Evolutionary conservation across 2,113 vertebrate genomes (phyloP), one percentile per base, ranked within the genome.

Genomic region (Tauraco erythrolophus): DNA sequence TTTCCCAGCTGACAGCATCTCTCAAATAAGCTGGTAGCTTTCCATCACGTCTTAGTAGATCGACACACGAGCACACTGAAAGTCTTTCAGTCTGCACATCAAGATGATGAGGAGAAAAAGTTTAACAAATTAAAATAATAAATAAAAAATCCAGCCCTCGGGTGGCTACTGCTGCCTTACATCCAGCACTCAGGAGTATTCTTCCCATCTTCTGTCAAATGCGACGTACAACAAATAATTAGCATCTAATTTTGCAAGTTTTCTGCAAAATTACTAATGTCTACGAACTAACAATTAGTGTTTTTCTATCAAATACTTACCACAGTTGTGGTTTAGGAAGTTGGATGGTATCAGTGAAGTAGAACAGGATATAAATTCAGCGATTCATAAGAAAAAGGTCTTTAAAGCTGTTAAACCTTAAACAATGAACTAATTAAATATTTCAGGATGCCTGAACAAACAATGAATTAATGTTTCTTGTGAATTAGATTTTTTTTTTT

Each of bases 241-340:
- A 19, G 2, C 0, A 0, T 37, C 14, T 56, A 4, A n/a, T 25
- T 37, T 37, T 39, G 11, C 28, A 31, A 43, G 5, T 6, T 60
- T 71, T 25, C 51, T 74, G 75, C 39, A 30, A 6, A 70, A 33
- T 4, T 75, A 51, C 41, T 31, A 1, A 7, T 12, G 21, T 19
- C 71, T 45, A n/a, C 11, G 25, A 66, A 6, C 39, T n/a, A 84
- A 68, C 22, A 18, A 13, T 11, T 11, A 24, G 51, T 51, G 53
- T 30, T 82, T 45, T 86, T 48, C 35, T 70, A 6, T 11, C 30
- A 16, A 28, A 21, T 19, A 13, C 18, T 58, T 66, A 14, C 30
- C 69, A 25, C 22, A 8, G 19, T 7, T 25, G 68, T n/a, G n/a
- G 28, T 1, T 89, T 61, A 48, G 66, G 43, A 79, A 62, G 61